Conservation (phyloP, 2,113 vertebrate genomes). For the Alouatta palliata region DNA sequence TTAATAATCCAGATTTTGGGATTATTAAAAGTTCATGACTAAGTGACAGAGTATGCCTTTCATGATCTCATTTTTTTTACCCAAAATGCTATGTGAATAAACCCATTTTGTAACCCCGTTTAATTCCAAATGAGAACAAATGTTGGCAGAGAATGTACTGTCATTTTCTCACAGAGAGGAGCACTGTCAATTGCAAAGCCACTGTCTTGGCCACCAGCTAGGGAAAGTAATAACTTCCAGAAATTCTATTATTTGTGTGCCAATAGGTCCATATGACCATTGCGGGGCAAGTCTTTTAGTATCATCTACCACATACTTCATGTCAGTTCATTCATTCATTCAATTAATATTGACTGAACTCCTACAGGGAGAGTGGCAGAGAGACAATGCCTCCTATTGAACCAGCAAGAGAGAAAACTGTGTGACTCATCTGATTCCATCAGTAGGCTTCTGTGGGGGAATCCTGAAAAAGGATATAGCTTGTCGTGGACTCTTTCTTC, state of each 20-base stretch:
- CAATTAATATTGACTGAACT: constrained; percentile 75
- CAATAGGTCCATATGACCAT: constrained; percentile 74
- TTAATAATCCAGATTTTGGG: neutral
- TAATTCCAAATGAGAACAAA: constrained; percentile 50
- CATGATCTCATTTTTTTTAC: constrained; percentile 34
- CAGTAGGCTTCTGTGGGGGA: neutral
- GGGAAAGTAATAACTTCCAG: constrained; percentile 55
- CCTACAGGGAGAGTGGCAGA: constrained; percentile 59
- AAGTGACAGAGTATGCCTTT: neutral
- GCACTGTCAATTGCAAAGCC: constrained; percentile 47
- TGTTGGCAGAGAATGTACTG: constrained; percentile 28
- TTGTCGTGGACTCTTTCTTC: neutral
- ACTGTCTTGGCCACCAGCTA: constrained; percentile 68
- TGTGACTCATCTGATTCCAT: constrained; percentile 1
- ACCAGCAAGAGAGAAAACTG: neutral
- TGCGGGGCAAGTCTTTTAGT: constrained; percentile 59
- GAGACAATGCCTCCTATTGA: constrained; percentile 35
- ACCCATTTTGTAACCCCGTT: constrained; percentile 20
- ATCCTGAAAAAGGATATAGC: neutral
- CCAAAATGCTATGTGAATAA: neutral
- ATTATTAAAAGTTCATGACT: constrained; percentile 28
- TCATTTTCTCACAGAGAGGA: constrained; percentile 44
- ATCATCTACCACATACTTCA: constrained; percentile 72
- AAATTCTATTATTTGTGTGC: constrained; percentile 66
- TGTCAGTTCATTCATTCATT: constrained; percentile 76